Evolutionary conservation across 1,140 invertebrate genomes (phyloP).

Genomic region (Zaprionus vittiger): DNA sequence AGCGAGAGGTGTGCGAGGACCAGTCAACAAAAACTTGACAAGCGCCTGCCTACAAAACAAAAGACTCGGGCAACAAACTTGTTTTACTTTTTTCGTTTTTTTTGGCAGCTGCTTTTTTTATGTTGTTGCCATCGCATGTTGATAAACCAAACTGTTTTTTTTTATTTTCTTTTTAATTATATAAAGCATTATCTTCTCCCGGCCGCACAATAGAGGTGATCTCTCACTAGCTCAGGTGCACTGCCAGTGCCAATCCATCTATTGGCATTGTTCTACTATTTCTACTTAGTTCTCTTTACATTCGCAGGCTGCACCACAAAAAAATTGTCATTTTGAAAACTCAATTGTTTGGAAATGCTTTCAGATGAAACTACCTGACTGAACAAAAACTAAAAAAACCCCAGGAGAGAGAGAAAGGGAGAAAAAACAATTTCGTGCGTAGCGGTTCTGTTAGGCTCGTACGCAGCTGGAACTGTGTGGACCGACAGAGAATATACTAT

Average conservation of each 20-base stretch:
- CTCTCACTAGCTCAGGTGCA: slow-evolving; percentile 63
- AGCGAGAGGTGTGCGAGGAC: background rate
- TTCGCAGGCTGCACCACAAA: slow-evolving; percentile 11
- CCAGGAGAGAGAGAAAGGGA: slow-evolving; percentile 17
- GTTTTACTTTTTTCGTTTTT: slow-evolving; percentile 58
- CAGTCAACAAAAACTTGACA: slow-evolving; percentile 41
- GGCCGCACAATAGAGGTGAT: slow-evolving; percentile 60
- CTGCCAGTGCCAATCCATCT: slow-evolving; percentile 33
- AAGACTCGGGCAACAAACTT: slow-evolving; percentile 77
- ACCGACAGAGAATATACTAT: background rate
- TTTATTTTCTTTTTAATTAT: slow-evolving; percentile 62
- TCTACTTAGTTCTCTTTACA: slow-evolving; percentile 4
- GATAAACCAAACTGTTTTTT: slow-evolving; percentile 24
- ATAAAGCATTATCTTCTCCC: slow-evolving; percentile 63
- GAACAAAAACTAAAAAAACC: slow-evolving; percentile 27
- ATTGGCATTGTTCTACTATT: slow-evolving; percentile 70
- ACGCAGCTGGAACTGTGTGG: slow-evolving; percentile 47
- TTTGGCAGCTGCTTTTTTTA: slow-evolving; percentile 68
- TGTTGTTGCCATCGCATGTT: slow-evolving; percentile 33
- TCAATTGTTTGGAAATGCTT: slow-evolving; percentile 74
- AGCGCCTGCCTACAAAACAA: slow-evolving; percentile 50
- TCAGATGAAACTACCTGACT: slow-evolving; percentile 44
- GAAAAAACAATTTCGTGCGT: slow-evolving; percentile 65
- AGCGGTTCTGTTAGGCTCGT: slow-evolving; percentile 38
- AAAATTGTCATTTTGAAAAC: slow-evolving; percentile 77